Conservation (phyloP, 2,113 vertebrate genomes). For the Upupa epops region DNA sequence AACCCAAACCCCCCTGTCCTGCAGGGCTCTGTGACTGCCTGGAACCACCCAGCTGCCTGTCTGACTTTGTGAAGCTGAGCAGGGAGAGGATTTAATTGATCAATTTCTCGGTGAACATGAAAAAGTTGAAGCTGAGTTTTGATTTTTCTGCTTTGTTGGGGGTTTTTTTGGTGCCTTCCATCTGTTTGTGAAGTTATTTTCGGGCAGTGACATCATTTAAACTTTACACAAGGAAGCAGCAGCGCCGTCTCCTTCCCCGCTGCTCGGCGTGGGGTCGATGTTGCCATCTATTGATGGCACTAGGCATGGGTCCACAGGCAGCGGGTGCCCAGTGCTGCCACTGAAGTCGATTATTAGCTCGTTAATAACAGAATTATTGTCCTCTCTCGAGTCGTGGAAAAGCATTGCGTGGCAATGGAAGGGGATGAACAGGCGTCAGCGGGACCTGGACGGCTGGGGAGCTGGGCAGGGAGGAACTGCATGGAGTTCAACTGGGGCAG, state of each 20-base stretch:
- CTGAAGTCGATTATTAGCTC: not conserved
- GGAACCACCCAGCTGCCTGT: not conserved
- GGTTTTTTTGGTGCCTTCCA: not conserved
- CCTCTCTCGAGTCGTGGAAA: not conserved
- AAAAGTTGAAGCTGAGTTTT: slow-evolving; percentile 5
- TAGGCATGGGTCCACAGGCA: not conserved
- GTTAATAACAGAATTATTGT: not conserved
- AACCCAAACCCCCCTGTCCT: not conserved
- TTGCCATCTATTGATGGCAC: slow-evolving; percentile 12
- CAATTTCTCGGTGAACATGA: not conserved
- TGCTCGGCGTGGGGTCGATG: not conserved
- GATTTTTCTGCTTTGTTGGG: too few relatives aligned
- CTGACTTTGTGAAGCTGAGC: slow-evolving; percentile 3
- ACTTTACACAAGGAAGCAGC: slow-evolving; percentile 5
- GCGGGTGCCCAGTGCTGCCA: not conserved
- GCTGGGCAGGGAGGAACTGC: too few relatives aligned
- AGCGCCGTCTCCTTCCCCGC: not conserved
- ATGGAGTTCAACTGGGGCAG: too few relatives aligned
- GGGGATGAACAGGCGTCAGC: too few relatives aligned
- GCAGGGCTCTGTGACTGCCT: not conserved
- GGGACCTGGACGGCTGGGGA: too few relatives aligned
- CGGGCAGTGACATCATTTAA: slow-evolving; percentile 29
- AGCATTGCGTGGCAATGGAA: too few relatives aligned
- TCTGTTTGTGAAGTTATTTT: slow-evolving; percentile 51
- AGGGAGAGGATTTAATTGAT: not conserved